Evolutionary conservation across 2,113 vertebrate genomes (phyloP).

Genomic region (Crotalus tigris): DNA sequence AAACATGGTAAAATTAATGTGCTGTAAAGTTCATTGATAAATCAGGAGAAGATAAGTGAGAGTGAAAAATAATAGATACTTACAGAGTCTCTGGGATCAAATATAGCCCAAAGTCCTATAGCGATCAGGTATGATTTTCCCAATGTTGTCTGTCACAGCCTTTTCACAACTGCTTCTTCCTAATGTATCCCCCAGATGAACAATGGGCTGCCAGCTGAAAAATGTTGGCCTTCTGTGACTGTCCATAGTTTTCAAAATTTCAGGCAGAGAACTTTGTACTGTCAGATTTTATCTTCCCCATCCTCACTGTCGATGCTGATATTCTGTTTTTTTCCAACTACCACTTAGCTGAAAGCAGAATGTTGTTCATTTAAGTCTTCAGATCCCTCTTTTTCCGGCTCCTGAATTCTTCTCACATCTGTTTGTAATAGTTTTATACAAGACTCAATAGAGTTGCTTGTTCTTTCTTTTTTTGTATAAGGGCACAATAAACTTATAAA

Average conservation of each 20-base stretch:
- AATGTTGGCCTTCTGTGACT: neutral
- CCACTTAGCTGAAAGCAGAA: neutral
- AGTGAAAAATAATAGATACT: neutral
- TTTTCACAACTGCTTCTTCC: neutral
- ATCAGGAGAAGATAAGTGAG: neutral
- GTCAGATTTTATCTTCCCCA: neutral
- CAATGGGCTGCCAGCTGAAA: neutral
- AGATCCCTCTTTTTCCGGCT: neutral
- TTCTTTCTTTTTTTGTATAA: neutral
- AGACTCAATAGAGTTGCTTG: neutral
- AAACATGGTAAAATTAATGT: neutral
- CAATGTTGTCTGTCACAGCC: neutral
- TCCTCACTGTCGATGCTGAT: neutral
- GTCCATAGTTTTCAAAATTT: neutral
- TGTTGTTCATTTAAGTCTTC: neutral
- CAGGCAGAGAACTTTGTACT: neutral
- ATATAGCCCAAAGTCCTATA: neutral
- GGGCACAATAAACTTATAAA: neutral
- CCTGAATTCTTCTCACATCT: neutral
- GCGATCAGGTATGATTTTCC: neutral
- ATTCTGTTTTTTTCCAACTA: neutral
- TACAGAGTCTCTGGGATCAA: neutral
- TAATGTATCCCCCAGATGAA: neutral
- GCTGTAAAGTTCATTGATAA: neutral
- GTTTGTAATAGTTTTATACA: neutral